phyloP scores from a whole-genome alignment of 2,797 vertebrate genomes.

The Ciconia nigra region DNA sequence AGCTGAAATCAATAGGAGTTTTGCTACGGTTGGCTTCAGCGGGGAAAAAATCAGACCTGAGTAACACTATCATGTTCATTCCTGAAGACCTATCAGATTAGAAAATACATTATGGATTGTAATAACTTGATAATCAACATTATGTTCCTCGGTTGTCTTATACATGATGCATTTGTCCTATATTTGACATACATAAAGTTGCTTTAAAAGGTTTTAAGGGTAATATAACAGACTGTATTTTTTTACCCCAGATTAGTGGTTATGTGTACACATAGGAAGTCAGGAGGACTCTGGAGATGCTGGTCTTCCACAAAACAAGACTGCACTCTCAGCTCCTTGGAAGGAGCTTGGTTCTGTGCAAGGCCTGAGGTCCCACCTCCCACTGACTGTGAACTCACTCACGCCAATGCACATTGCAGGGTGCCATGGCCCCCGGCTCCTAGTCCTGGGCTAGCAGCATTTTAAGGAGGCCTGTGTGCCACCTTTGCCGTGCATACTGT shows the following conservation, averaged over 20 bases:
- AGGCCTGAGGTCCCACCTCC: neutral
- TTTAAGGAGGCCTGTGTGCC: neutral
- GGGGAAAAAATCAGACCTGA: neutral
- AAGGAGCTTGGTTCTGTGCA: neutral
- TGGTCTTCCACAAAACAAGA: neutral
- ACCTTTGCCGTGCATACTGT: neutral
- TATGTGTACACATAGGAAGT: accelerated
- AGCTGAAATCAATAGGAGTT: neutral
- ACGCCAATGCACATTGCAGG: no score
- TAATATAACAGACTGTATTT: neutral
- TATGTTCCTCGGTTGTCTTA: neutral
- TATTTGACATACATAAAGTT: neutral
- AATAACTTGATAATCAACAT: neutral
- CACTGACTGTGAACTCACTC: neutral
- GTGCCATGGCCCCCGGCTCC: neutral
- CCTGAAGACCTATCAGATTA: neutral
- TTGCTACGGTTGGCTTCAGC: neutral
- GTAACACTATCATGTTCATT: neutral
- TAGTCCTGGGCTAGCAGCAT: neutral
- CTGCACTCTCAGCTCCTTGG: neutral
- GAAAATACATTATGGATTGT: neutral
- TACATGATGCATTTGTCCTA: neutral
- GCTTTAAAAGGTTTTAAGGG: neutral
- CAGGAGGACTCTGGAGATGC: neutral
- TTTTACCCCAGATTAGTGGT: neutral